Evolutionary conservation across 2,888 invertebrate genomes (phyloP).

Genomic region (Lydus trimaculatus): DNA sequence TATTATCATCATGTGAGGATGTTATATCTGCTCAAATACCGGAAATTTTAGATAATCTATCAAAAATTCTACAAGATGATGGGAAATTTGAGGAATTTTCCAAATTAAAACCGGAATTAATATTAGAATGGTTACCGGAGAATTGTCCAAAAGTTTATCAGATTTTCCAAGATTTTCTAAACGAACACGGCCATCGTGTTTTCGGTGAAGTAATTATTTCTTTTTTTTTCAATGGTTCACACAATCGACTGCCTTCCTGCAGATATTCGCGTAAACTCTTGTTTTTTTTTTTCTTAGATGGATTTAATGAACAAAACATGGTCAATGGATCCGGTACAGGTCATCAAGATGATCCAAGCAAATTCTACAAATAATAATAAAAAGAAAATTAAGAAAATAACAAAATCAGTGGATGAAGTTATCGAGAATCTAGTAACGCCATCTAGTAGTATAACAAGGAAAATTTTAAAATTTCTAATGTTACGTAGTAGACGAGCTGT

Average conservation of each 20-base stretch:
- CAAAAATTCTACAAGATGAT: constrained; percentile 37
- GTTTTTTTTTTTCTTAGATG: constrained; percentile 70
- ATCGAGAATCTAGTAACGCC: constrained; percentile 63
- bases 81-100: constrained; percentile 61
- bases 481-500: constrained; percentile 70
- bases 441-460: constrained; percentile 63
- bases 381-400: constrained; percentile 43
- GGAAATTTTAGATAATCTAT: constrained; percentile 49
- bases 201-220: constrained; percentile 65
- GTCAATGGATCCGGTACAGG: constrained; percentile 67
- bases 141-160: constrained; percentile 61
- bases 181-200: constrained; percentile 75
- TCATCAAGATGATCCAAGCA: constrained; percentile 70
- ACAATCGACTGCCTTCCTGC: too few relatives aligned
- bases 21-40: constrained; percentile 80
- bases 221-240: too few relatives aligned
- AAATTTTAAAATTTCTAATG: constrained; percentile 67
- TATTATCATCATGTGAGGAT: constrained; percentile 72
- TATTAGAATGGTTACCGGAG: constrained; percentile 66
- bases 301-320: constrained; percentile 72
- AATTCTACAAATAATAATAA: constrained; percentile 42
- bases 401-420: constrained; percentile 60
- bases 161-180: constrained; percentile 67
- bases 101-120: constrained; percentile 61
- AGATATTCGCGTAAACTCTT: too few relatives aligned